Evolutionary conservation across 1,140 invertebrate genomes (phyloP).

Genomic region (Drosophila trapezifrons): DNA sequence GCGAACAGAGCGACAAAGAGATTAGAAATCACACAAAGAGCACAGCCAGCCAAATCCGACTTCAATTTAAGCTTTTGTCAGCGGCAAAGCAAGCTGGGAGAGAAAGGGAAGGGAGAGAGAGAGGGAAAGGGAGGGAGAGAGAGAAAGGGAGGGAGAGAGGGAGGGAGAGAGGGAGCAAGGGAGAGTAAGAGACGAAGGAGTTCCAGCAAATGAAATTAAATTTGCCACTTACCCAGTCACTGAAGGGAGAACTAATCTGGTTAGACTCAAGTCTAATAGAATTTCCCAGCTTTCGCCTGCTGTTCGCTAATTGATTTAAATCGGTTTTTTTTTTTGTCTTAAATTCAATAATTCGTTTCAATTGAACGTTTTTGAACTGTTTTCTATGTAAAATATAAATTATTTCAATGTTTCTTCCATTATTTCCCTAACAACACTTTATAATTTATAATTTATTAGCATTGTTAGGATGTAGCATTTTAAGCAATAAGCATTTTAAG

Average conservation of each 20-base stretch:
- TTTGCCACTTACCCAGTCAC: conserved; percentile 30
- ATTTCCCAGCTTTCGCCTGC: conserved; percentile 1
- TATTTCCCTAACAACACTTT: too few relatives aligned
- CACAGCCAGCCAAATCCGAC: conserved; percentile 40
- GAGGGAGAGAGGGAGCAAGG: too few relatives aligned
- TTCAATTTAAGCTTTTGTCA: conserved; percentile 54
- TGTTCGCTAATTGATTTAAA: conserved; percentile 38
- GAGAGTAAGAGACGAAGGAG: not conserved
- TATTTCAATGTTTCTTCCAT: too few relatives aligned
- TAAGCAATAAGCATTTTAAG: too few relatives aligned
- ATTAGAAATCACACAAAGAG: conserved; percentile 55
- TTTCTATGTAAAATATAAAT: not conserved
- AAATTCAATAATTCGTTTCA: conserved; percentile 19
- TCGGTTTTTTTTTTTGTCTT: not conserved
- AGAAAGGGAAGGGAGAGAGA: not conserved
- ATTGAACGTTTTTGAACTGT: conserved; percentile 9
- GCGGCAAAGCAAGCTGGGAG: conserved; percentile 10
- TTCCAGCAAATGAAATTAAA: conserved; percentile 46
- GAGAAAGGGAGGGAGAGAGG: not conserved
- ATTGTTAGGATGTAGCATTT: too few relatives aligned
- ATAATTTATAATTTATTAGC: too few relatives aligned
- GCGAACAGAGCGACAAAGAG: conserved; percentile 52
- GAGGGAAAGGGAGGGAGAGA: not conserved
- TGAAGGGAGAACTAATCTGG: conserved; percentile 35
- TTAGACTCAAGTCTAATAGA: conserved; percentile 26